phyloP scores from a whole-genome alignment of 92 coral and sea anemone species.

The Phenganax subtilis region DNA sequence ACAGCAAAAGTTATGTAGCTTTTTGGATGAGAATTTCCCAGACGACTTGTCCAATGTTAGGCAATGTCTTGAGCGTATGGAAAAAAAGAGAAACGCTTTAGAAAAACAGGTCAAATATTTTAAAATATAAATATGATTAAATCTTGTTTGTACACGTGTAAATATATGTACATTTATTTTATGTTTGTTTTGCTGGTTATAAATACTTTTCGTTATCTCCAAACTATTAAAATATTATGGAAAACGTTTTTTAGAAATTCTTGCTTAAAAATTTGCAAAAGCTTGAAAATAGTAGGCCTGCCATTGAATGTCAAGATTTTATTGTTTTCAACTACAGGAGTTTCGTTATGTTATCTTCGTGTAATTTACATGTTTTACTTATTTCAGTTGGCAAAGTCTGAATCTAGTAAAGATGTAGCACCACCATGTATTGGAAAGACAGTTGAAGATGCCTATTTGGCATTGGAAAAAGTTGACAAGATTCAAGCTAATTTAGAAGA shows the following conservation, averaged over 20 bases:
- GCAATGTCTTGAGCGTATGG: constrained; percentile 29
- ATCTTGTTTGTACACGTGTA: not conserved
- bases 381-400: constrained; percentile 14
- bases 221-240: no score
- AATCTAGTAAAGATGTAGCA: not conserved
- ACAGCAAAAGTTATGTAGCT: constrained; percentile 13
- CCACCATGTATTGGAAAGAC: constrained; percentile 24
- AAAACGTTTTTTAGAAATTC: no score
- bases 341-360: not conserved
- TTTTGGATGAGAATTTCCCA: constrained; percentile 24
- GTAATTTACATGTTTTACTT: not conserved
- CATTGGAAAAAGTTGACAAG: constrained; percentile 14
- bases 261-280: not conserved
- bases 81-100: not conserved
- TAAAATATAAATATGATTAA: not conserved
- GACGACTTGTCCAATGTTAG: constrained; percentile 24
- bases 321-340: not conserved
- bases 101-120: constrained; percentile 24
- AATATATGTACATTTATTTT: no score
- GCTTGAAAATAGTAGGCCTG: not conserved
- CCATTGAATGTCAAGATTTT: no score
- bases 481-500: constrained; percentile 15
- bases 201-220: no score
- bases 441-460: constrained; percentile 14
- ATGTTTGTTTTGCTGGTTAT: no score